Evolutionary conservation across 2,888 invertebrate genomes (phyloP).

Genomic region (Drosophila paranaensis): DNA sequence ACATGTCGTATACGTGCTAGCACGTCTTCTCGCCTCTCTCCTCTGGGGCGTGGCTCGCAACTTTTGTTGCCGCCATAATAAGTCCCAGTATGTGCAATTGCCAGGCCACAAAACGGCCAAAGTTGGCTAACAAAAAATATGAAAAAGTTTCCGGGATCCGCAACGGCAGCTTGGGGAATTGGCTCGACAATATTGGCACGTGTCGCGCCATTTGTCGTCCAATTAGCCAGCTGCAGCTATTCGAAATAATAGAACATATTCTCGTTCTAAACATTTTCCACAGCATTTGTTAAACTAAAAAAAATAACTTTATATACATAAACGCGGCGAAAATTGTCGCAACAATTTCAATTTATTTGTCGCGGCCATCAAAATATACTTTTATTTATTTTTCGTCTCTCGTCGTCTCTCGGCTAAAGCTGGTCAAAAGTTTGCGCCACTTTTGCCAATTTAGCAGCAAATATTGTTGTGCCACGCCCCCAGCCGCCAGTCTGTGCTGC

Average conservation of each 20-base stretch:
- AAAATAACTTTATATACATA: not conserved
- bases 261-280: constrained; percentile 19
- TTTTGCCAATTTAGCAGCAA: constrained; percentile 70
- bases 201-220: constrained; percentile 40
- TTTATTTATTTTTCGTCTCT: not conserved
- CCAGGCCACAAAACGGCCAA: constrained; percentile 47
- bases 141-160: constrained; percentile 14
- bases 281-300: constrained; percentile 26
- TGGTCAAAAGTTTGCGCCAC: constrained; percentile 51
- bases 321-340: constrained; percentile 61
- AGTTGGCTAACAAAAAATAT: constrained; percentile 22
- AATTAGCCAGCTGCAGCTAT: constrained; percentile 39
- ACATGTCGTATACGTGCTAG: constrained; percentile 41
- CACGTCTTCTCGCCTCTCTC: constrained; percentile 22
- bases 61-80: constrained; percentile 30
- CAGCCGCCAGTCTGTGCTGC: not conserved
- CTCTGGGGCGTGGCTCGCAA: constrained; percentile 10
- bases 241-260: constrained; percentile 20
- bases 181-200: constrained; percentile 43
- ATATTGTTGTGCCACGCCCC: constrained; percentile 46
- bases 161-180: constrained; percentile 25
- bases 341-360: constrained; percentile 69
- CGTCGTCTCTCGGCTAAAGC: constrained; percentile 17
- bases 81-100: constrained; percentile 28
- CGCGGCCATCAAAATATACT: constrained; percentile 51